Evolutionary conservation across 2,113 vertebrate species (phyloP).

Genomic region (Dicrurus megarhynchus): DNA sequence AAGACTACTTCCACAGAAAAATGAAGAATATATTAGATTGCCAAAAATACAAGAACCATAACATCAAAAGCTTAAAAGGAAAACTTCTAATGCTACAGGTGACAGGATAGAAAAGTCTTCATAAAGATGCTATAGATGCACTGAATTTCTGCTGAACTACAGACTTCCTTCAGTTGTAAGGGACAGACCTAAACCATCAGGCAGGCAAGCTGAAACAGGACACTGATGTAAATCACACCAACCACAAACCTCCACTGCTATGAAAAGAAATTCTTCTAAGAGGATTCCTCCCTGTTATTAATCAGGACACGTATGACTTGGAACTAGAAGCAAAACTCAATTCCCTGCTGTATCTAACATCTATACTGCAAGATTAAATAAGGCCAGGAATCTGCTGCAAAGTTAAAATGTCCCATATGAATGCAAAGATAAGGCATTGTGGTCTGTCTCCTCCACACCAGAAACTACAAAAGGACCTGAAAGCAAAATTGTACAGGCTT

Average conservation of each 20-base stretch:
- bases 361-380: neutral
- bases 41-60: neutral
- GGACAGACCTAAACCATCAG: neutral
- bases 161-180: neutral
- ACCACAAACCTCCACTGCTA: neutral
- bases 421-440: neutral
- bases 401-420: neutral
- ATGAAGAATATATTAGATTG: neutral
- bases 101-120: neutral
- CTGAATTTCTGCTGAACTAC: neutral
- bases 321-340: neutral
- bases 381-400: neutral
- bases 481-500: neutral
- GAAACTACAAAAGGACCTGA: neutral
- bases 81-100: neutral
- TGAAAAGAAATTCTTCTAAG: neutral
- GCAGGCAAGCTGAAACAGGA: neutral
- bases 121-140: neutral
- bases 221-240: neutral
- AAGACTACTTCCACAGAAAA: neutral
- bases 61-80: neutral
- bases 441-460: neutral
- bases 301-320: neutral
- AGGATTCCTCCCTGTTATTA: neutral
- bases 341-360: neutral